These are phyloP conservation scores for Psilopsiagon aurifrons DNA, from an alignment of 2,113 vertebrate species.

Conservation along the genomic window DNA sequence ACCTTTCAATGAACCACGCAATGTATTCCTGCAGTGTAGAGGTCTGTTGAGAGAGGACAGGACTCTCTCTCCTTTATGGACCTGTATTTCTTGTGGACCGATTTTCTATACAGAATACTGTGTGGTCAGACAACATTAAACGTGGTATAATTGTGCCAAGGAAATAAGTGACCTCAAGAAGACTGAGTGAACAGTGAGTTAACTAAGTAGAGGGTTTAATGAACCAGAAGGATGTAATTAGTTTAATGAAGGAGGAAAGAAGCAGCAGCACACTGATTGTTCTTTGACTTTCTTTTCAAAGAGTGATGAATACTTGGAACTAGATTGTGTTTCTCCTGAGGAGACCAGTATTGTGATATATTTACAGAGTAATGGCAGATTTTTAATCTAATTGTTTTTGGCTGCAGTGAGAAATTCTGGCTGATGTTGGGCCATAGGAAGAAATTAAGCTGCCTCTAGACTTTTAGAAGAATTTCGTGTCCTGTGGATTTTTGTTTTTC, in stretches of 20 bases:
- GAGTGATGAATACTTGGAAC: not conserved
- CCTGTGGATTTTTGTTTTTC: not conserved
- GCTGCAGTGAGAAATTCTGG: not conserved
- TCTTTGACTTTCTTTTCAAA: conserved; percentile 4
- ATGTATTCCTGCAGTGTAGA: not conserved
- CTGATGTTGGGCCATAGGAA: not conserved
- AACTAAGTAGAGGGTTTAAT: not conserved
- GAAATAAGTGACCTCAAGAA: not conserved
- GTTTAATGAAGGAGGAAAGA: conserved; percentile 9
- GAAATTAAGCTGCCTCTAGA: not conserved
- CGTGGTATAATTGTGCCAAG: not conserved
- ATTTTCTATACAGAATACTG: not conserved
- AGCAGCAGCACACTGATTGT: not conserved
- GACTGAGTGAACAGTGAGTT: not conserved
- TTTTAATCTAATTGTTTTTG: not conserved
- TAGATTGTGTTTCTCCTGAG: not conserved
- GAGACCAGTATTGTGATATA: not conserved
- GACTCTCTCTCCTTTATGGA: not conserved
- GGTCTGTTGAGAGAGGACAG: not conserved
- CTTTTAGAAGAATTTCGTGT: not conserved
- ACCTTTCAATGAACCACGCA: fast-evolving
- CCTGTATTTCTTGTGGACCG: not conserved
- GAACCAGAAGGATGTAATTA: not conserved
- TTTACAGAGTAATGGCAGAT: not conserved
- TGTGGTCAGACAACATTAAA: not conserved